These are phyloP conservation scores for Drosophila micromelanica DNA, from an alignment of 1,140 invertebrate species.

Conservation along the genomic window DNA sequence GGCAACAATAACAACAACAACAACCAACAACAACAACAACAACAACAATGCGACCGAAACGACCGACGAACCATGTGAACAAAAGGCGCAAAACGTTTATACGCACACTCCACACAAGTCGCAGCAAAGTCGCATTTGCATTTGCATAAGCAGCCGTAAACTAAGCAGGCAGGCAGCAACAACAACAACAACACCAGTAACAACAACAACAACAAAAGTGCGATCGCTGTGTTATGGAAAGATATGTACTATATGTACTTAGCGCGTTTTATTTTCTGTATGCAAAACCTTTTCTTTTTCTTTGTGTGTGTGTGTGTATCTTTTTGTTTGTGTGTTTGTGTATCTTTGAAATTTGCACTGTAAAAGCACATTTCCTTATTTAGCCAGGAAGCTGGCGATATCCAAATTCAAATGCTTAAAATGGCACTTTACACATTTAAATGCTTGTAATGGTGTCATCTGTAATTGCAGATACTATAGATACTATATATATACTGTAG, in stretches of 20 bases:
- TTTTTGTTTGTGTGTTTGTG: slow-evolving; percentile 7
- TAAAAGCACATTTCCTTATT: slow-evolving; percentile 47
- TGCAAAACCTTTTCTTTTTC: slow-evolving; percentile 26
- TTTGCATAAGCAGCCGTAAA: slow-evolving; percentile 79
- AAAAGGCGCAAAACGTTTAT: slow-evolving; percentile 68
- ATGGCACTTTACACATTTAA: slow-evolving; percentile 23
- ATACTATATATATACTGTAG: too few relatives aligned
- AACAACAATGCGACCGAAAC: slow-evolving; percentile 15
- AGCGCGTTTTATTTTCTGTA: slow-evolving; percentile 12
- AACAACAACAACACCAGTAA: slow-evolving; percentile 30
- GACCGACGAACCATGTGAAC: slow-evolving; percentile 53
- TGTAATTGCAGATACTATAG: background rate
- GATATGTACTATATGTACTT: slow-evolving; percentile 36
- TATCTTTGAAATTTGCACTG: slow-evolving; percentile 21
- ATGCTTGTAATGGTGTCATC: slow-evolving; percentile 17
- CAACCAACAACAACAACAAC: slow-evolving; percentile 18
- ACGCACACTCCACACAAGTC: slow-evolving; percentile 67
- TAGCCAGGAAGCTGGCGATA: slow-evolving; percentile 31
- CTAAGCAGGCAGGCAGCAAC: slow-evolving; percentile 30
- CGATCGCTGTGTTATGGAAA: slow-evolving; percentile 27
- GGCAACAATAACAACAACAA: slow-evolving; percentile 9
- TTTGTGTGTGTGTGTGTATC: slow-evolving; percentile 18
- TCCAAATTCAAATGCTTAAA: slow-evolving; percentile 31
- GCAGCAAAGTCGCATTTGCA: slow-evolving; percentile 65
- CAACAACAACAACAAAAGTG: slow-evolving; percentile 9